Conservation (phyloP, 2,113 vertebrate genomes). For the Myotis brandtii region DNA sequence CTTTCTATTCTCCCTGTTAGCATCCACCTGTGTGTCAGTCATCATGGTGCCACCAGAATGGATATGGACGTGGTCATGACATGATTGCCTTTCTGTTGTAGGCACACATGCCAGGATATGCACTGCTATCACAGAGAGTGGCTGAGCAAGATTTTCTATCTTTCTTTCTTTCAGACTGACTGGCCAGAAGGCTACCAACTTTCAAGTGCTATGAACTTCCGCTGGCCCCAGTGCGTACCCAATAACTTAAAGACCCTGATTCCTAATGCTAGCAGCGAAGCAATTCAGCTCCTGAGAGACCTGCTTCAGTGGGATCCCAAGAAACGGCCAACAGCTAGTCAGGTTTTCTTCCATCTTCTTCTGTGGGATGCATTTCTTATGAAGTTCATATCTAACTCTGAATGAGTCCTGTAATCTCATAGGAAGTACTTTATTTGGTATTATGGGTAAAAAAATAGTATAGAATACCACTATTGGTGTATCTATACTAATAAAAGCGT, state of each 20-base stretch:
- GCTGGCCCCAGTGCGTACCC: constrained; percentile 90
- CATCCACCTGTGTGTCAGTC: background rate
- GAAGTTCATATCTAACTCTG: background rate
- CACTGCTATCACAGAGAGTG: background rate
- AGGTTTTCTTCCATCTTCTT: constrained; percentile 84
- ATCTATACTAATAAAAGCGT: too few relatives aligned
- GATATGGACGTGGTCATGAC: accelerated
- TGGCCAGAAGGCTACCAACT: constrained; percentile 92
- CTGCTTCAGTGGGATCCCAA: constrained; percentile 92
- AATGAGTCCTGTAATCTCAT: background rate
- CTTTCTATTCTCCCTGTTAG: background rate
- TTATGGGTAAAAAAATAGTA: background rate
- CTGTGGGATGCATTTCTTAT: background rate
- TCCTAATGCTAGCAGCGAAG: constrained; percentile 90
- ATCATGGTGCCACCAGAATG: accelerated
- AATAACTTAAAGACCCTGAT: constrained; percentile 90
- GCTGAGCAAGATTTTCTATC: background rate
- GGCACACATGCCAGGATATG: accelerated
- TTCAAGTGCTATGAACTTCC: constrained; percentile 89
- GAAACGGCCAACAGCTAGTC: constrained; percentile 90
- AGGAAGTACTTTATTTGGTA: background rate
- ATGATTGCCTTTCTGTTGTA: accelerated
- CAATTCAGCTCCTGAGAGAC: constrained; percentile 90
- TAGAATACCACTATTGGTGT: background rate
- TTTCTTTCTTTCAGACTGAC: constrained; percentile 85